These are phyloP conservation scores for Takifugu rubripes DNA, from an alignment of 2,797 vertebrate species.

Conservation along the genomic window DNA sequence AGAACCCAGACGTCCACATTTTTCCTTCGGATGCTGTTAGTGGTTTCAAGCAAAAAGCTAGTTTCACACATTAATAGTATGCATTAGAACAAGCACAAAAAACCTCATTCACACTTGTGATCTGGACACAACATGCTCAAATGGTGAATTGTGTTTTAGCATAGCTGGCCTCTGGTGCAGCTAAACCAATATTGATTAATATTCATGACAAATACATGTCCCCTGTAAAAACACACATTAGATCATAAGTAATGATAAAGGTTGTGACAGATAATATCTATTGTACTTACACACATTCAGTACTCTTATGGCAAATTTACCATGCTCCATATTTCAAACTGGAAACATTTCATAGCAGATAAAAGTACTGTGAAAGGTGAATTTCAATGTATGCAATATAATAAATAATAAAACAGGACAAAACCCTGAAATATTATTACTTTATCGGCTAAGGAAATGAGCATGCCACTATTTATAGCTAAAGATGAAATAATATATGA, in stretches of 20 bases:
- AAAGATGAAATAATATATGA: conserved; percentile 24
- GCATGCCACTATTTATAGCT: conserved; percentile 4
- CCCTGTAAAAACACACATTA: conserved; percentile 28
- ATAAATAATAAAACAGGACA: too few species aligned
- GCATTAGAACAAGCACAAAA: conserved; percentile 77
- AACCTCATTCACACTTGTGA: conserved; percentile 72
- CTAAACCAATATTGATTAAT: conserved; percentile 24
- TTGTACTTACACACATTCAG: conserved; percentile 17
- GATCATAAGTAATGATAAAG: conserved; percentile 20
- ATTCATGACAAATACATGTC: conserved; percentile 1
- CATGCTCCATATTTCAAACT: not conserved
- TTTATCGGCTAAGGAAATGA: conserved; percentile 12
- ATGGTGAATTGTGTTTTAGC: conserved; percentile 73
- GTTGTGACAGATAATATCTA: conserved; percentile 5
- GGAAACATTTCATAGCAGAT: conserved; percentile 10
- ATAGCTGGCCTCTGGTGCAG: conserved; percentile 73
- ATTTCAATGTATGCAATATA: too few species aligned
- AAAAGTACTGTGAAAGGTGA: conserved; percentile 16
- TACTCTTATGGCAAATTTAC: conserved; percentile 14
- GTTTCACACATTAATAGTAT: conserved; percentile 75
- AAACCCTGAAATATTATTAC: conserved; percentile 1
- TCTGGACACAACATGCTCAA: conserved; percentile 99
- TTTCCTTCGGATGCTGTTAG: conserved; percentile 79
- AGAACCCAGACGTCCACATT: conserved; percentile 59
- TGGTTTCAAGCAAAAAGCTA: conserved; percentile 82